phyloP scores from a whole-genome alignment of 2,113 vertebrate species.

The Erythrolamprus reginae region DNA sequence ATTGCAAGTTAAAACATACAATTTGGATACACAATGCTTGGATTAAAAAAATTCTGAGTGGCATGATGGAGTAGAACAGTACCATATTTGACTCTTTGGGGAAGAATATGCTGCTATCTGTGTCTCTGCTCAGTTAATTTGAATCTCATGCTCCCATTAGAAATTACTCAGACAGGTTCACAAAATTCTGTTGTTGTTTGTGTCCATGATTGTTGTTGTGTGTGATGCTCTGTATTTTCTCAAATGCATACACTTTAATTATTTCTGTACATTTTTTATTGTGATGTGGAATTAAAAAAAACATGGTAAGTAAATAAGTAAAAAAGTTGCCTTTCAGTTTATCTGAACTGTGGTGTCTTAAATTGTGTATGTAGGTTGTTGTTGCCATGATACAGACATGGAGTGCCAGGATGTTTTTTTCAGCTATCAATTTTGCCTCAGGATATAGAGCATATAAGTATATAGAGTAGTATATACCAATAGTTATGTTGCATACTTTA shows the following conservation, averaged over 20 bases:
- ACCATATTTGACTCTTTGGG: background rate
- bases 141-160: background rate
- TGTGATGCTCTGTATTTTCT: background rate
- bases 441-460: background rate
- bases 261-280: background rate
- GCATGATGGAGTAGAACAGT: background rate
- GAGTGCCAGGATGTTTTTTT: background rate
- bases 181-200: background rate
- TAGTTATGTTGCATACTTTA: background rate
- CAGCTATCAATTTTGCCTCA: background rate
- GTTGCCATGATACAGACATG: background rate
- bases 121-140: background rate
- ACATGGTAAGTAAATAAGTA: background rate
- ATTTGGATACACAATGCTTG: background rate
- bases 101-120: background rate
- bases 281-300: background rate
- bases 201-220: background rate
- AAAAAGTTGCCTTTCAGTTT: background rate
- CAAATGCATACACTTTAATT: background rate
- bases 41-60: background rate
- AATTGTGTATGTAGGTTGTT: background rate
- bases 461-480: background rate
- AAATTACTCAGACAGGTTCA: background rate
- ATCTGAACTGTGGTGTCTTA: background rate
- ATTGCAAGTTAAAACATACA: background rate